Evolutionary conservation across 1,140 invertebrate genomes (phyloP), one percentile per base, ranked within the genome.

Genomic region (Zaprionus capensis): DNA sequence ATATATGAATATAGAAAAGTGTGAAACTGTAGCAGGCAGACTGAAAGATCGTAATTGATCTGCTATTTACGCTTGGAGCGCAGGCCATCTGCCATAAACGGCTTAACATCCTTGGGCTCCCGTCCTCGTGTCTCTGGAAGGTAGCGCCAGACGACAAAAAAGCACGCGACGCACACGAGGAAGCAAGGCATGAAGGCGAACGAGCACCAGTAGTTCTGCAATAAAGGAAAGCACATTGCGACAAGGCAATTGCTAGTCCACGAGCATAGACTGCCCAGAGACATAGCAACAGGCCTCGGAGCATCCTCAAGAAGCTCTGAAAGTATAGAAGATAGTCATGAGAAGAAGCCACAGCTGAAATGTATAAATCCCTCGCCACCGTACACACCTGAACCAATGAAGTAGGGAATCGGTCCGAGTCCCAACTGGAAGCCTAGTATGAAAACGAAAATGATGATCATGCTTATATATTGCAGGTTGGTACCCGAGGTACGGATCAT

Each of bases 181-280:
- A 94, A 93, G 92, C 97, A 97, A 11, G 97, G 93, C 11, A 96
- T 92, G 85, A 97, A 97, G 1, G 95, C 95, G 64, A 94, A 95
- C 5, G 96, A 90, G 9, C 95, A 95, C 36, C 97, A 94, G 31
- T 88, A 49, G 12, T 71, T 85, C 68, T 96, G 94, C 63, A 97
- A 91, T 6, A 93, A 87, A 6, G 95, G 96, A 93, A 98, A 97
- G 26, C 94, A 93, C 94, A 97, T 95, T 20, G 96, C 97, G 51
- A 98, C 95, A 1, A 97, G 75, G 84, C 98, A 98, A 92, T 98
- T 99, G 20, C 96, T 96, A 12, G 95, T 94, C 98, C 98, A 99
- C 92, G 98, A 99, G 53, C 95, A 95, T 66, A 98, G 94, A 61
- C 97, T 97, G 11, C 97, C 97, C 66, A 98, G 94, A 49, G 97